Conservation (phyloP, 2,797 vertebrate species). For the Pachyuromys duprasi region DNA sequence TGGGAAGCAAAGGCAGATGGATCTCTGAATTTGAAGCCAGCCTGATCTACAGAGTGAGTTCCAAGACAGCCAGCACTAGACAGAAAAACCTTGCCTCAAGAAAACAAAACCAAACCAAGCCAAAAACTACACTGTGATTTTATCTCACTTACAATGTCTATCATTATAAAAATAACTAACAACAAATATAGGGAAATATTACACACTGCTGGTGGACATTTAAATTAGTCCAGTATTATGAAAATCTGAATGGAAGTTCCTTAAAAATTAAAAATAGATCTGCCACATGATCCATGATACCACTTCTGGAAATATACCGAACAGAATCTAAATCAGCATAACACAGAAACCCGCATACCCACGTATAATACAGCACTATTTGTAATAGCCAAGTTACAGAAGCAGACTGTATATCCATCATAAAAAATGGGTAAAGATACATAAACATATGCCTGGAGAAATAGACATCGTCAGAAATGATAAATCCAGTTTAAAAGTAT, state of each 20-base stretch:
- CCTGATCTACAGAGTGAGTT: not conserved
- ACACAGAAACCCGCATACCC: not conserved
- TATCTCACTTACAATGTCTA: not conserved
- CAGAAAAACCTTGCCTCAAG: not conserved
- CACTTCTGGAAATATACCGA: not conserved
- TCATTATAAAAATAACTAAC: not conserved
- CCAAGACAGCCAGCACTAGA: not conserved
- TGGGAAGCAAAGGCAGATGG: not conserved
- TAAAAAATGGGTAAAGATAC: not conserved
- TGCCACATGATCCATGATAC: not conserved
- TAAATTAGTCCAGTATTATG: not conserved
- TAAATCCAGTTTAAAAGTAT: constrained; percentile 13
- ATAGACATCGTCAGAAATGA: not conserved
- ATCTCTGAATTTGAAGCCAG: not conserved
- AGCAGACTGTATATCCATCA: not conserved
- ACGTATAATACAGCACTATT: not conserved
- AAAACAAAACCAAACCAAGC: not conserved
- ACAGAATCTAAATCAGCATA: not conserved
- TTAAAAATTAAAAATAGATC: not conserved
- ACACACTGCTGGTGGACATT: not conserved
- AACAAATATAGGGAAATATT: not conserved
- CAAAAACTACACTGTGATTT: not conserved
- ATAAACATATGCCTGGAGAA: not conserved
- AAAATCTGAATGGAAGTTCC: not conserved
- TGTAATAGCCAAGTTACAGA: not conserved